These are phyloP conservation scores for Morinoia aosen DNA, from an alignment of 2,888 invertebrate genomes.

Conservation along the genomic window DNA sequence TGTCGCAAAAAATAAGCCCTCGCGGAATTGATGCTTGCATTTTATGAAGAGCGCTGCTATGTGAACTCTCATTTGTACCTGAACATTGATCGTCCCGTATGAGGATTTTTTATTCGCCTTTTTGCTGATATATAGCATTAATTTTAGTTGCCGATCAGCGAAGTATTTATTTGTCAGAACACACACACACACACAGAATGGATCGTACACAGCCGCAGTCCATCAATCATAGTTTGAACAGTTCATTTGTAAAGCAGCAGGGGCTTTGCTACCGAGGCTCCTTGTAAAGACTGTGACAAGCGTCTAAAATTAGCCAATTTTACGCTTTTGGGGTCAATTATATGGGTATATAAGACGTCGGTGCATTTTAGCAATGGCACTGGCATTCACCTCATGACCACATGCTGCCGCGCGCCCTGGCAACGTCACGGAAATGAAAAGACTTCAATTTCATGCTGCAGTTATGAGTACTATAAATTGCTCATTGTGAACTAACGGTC, in stretches of 20 bases:
- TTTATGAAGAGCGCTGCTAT: background rate
- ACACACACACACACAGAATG: background rate
- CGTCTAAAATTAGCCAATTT: slow-evolving; percentile 43
- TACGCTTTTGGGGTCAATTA: slow-evolving; percentile 24
- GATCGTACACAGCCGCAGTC: background rate
- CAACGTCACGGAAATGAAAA: background rate
- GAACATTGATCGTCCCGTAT: background rate
- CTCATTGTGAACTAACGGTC: background rate
- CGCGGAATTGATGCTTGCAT: background rate
- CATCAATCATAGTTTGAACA: background rate
- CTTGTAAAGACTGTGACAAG: slow-evolving; percentile 23
- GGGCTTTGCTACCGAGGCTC: background rate
- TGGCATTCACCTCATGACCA: background rate
- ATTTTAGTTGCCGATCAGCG: background rate
- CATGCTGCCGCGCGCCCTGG: background rate
- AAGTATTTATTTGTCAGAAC: background rate
- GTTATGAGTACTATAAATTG: background rate
- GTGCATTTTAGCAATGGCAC: background rate
- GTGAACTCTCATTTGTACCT: background rate
- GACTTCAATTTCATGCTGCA: background rate
- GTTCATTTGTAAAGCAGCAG: slow-evolving; percentile 29
- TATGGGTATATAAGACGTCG: background rate
- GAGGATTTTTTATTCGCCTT: background rate
- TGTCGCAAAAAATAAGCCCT: background rate
- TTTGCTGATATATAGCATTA: background rate